Base-by-base conservation (phyloP, 2,113 vertebrate species). In the Rafetus swinhoei region DNA sequence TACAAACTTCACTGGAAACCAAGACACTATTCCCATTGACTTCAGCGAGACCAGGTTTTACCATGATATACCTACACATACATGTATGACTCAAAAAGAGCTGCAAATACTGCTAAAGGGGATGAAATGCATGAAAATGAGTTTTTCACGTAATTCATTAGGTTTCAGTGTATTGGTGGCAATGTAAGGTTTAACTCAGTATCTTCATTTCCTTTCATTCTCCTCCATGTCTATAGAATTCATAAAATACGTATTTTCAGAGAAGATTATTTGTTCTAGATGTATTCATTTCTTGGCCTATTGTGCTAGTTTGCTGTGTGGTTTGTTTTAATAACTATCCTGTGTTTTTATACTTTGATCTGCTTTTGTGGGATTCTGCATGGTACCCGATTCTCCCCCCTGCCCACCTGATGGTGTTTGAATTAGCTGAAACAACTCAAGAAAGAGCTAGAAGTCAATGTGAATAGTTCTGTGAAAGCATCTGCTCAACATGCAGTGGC, bases 341-440 rank as follows among this genome's bases (percentile, higher is more conserved):
- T 90, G 89, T 96, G 91, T 94, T 95, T 97, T 97, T 96, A 95
- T 95, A 85, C 93, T 94, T 95, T 80, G 85, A 95, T 82, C 93
- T 2, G 80, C 87, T 93, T 95, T 76, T 32, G 14, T 90, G 95
- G 79, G 90, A 86, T 89, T 90, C 80, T 94, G 90, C 72, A 60
- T 86, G 83, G 93, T 94, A 93, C 92, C 84, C 93, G 95, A 95
- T 94, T 85, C n/a, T 84, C 53, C 14, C 45, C 45, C 6, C 6
- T 45, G 45, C 57, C 22, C 22, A 18, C 29, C 32, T 16, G 29
- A n/a, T n/a, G 29, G 62, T 14, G 14, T 16, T 7, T 65, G 14
- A 32, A 32, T 60, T 60, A 60, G 25, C 59, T 60, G 29, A n/a
- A n/a, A 65, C 62, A 14, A n/a, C 29, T 65, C 62, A n/a, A 65